These are phyloP conservation scores for Dascyllus trimaculatus DNA, from an alignment of 2,113 vertebrate species.

Conservation along the genomic window DNA sequence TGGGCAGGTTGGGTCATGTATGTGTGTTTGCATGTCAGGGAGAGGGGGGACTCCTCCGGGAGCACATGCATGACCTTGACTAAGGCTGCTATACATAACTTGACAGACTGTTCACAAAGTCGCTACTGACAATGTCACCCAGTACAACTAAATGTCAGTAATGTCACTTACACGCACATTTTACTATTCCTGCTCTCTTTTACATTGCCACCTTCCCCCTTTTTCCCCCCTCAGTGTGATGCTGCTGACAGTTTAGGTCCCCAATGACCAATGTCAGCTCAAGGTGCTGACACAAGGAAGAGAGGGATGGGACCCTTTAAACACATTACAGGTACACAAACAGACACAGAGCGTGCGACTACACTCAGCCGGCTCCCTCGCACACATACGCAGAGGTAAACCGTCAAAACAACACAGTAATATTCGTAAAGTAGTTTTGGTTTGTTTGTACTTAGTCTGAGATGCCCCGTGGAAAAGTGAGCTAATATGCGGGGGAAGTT, in stretches of 20 bases:
- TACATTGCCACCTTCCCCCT: slow-evolving; percentile 31
- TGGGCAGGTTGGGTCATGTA: slow-evolving; percentile 8
- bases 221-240: slow-evolving; percentile 24
- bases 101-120: slow-evolving; percentile 67
- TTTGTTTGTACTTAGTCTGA: slow-evolving; percentile 65
- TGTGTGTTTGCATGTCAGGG: slow-evolving; percentile 35
- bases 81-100: slow-evolving; percentile 62
- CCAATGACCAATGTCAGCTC: slow-evolving; percentile 66
- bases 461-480: slow-evolving; percentile 60
- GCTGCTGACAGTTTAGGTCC: slow-evolving; percentile 60
- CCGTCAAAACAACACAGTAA: slow-evolving; percentile 64
- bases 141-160: slow-evolving; percentile 48
- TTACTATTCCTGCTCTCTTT: slow-evolving; percentile 45
- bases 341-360: not conserved
- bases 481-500: slow-evolving; percentile 67
- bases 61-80: slow-evolving; percentile 64
- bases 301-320: slow-evolving; percentile 48
- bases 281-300: slow-evolving; percentile 65
- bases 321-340: slow-evolving; percentile 44
- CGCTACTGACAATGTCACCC: slow-evolving; percentile 53
- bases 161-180: slow-evolving; percentile 50
- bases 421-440: slow-evolving; percentile 58
- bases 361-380: slow-evolving; percentile 2
- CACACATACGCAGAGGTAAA: slow-evolving; percentile 20
- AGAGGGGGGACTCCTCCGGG: slow-evolving; percentile 34